These are phyloP conservation scores for Dunckerocampus dactyliophorus DNA, from an alignment of 2,113 vertebrate genomes.

Conservation along the genomic window DNA sequence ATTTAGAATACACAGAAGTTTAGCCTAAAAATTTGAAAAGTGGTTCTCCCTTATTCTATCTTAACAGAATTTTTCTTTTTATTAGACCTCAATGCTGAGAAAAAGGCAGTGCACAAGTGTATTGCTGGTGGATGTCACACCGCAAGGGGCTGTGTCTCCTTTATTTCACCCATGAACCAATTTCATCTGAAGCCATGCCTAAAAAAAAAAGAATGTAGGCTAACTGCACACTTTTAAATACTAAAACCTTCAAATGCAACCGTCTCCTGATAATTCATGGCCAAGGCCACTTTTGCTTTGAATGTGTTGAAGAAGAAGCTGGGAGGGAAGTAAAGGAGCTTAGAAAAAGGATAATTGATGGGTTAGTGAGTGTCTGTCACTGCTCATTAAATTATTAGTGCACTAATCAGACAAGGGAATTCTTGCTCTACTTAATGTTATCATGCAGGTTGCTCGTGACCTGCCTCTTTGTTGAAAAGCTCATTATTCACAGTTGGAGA, in stretches of 20 bases:
- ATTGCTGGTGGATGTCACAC: no score
- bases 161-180: background rate
- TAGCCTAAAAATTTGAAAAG: background rate
- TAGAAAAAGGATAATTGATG: conserved; percentile 26
- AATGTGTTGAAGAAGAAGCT: conserved; percentile 26
- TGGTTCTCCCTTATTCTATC: background rate
- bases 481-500: background rate
- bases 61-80: background rate
- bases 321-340: conserved; percentile 11
- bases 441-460: background rate
- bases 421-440: background rate
- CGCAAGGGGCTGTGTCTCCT: no score
- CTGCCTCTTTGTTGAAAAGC: background rate
- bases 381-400: conserved; percentile 6
- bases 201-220: conserved; percentile 9
- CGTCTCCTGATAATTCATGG: conserved; percentile 16
- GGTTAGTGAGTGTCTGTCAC: conserved; percentile 7
- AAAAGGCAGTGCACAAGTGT: background rate
- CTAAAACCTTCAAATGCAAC: conserved; percentile 19
- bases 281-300: conserved; percentile 25
- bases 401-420: background rate
- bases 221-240: conserved; percentile 20
- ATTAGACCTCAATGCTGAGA: background rate
- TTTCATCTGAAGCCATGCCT: conserved; percentile 14
- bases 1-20: background rate